phyloP scores from a whole-genome alignment of 2,113 vertebrate species.

The Eulemur macaco region DNA sequence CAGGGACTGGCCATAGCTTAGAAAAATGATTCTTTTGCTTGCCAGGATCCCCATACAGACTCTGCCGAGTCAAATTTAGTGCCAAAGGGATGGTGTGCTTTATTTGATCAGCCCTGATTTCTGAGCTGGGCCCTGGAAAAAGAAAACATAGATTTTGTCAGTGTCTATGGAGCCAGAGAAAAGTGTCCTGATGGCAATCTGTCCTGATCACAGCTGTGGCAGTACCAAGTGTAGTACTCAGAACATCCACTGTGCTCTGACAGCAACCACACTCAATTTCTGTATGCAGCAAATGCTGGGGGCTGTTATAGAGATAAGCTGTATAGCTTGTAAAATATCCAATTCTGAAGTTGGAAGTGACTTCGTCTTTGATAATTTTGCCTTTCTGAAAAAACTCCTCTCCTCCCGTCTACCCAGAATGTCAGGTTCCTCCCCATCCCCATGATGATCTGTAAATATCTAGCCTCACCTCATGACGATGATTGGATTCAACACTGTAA shows the following conservation, averaged over 20 bases:
- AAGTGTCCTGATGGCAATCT: slow-evolving; percentile 41
- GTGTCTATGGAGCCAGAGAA: neutral
- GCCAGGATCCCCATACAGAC: slow-evolving; percentile 18
- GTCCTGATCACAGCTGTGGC: slow-evolving; percentile 50
- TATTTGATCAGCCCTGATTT: slow-evolving; percentile 62
- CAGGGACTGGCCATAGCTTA: slow-evolving; percentile 34
- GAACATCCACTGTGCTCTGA: neutral
- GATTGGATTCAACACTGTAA: slow-evolving; percentile 57
- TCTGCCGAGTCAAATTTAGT: neutral
- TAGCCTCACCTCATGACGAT: neutral
- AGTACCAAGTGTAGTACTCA: neutral
- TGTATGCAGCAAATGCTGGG: neutral
- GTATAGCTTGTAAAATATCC: neutral
- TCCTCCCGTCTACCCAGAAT: neutral
- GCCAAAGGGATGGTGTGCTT: slow-evolving; percentile 41
- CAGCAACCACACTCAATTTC: slow-evolving; percentile 22
- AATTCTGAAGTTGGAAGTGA: neutral
- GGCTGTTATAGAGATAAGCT: neutral
- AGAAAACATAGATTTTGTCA: slow-evolving; percentile 60
- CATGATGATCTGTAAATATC: slow-evolving; percentile 37
- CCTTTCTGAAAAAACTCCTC: slow-evolving; percentile 19
- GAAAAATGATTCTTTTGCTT: slow-evolving; percentile 59
- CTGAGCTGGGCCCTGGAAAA: slow-evolving; percentile 26
- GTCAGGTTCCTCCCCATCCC: neutral
- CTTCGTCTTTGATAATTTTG: slow-evolving; percentile 56